phyloP scores from a whole-genome alignment of 2,888 invertebrate genomes.

The Diabrotica balteata region DNA sequence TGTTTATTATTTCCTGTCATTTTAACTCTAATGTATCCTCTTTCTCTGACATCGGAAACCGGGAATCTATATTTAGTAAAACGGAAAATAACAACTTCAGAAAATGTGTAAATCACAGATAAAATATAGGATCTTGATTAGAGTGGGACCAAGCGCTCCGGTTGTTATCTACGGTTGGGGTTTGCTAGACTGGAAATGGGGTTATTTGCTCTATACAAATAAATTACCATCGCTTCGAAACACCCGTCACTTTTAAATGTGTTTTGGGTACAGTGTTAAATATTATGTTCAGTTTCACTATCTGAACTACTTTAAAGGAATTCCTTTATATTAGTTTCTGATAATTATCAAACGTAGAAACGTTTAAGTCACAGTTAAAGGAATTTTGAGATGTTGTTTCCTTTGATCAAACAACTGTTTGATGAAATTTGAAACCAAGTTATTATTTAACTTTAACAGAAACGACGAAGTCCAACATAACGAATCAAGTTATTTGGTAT shows the following conservation, averaged over 20 bases:
- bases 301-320: too few species aligned
- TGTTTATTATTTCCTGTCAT: conserved; percentile 43
- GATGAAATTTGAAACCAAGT: too few species aligned
- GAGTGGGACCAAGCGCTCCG: conserved; percentile 8
- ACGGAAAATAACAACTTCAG: conserved; percentile 34
- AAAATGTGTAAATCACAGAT: conserved; percentile 31
- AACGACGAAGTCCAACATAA: too few species aligned
- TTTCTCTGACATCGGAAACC: conserved; percentile 33
- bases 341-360: too few species aligned
- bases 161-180: conserved; percentile 19
- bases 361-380: too few species aligned
- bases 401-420: too few species aligned
- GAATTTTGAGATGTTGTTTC: too few species aligned
- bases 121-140: conserved; percentile 23
- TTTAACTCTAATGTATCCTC: conserved; percentile 37
- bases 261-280: not conserved
- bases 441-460: too few species aligned
- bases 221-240: conserved; percentile 11
- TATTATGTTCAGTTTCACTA: not conserved
- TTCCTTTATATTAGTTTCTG: too few species aligned
- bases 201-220: conserved; percentile 21
- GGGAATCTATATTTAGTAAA: conserved; percentile 37
- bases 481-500: too few species aligned
- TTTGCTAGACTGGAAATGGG: conserved; percentile 12
- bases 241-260: not conserved